phyloP scores from a whole-genome alignment of 2,888 invertebrate genomes.

The Gasteruption jaculator region DNA sequence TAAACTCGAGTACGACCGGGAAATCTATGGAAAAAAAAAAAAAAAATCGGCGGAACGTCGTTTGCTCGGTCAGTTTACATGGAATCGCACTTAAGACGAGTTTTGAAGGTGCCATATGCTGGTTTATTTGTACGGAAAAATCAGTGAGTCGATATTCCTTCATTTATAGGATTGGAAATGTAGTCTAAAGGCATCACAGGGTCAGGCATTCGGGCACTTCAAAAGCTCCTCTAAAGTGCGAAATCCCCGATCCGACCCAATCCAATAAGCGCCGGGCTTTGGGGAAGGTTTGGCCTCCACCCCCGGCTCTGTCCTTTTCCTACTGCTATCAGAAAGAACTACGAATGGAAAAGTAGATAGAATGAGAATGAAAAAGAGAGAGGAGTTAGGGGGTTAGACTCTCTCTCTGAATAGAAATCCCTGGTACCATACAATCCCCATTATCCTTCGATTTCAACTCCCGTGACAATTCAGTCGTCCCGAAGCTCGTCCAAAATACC shows the following conservation, averaged over 20 bases:
- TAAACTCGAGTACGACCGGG: too few relatives aligned
- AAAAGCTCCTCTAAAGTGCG: slow-evolving; percentile 27
- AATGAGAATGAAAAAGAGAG: background rate
- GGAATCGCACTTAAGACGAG: slow-evolving; percentile 20
- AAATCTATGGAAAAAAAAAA: too few relatives aligned
- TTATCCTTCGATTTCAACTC: slow-evolving; percentile 44
- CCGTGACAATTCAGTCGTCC: slow-evolving; percentile 37
- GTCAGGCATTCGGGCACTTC: slow-evolving; percentile 23
- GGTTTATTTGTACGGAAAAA: slow-evolving; percentile 7
- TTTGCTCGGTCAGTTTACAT: slow-evolving; percentile 22
- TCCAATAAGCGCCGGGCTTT: slow-evolving; percentile 31
- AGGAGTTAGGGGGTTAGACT: background rate
- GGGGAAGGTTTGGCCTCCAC: slow-evolving; percentile 8
- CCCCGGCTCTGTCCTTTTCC: too few relatives aligned
- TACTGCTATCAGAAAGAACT: too few relatives aligned
- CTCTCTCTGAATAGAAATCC: slow-evolving; percentile 46
- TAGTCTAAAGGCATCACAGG: slow-evolving; percentile 9
- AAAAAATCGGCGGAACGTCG: slow-evolving; percentile 20
- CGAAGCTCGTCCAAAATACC: slow-evolving; percentile 28
- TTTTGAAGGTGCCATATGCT: background rate
- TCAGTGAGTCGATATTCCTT: slow-evolving; percentile 1
- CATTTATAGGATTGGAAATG: background rate
- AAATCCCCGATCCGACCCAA: slow-evolving; percentile 30
- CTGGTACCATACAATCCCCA: slow-evolving; percentile 44
- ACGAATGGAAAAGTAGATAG: background rate